Percentiles rank a stretch among this genome's conserved stretches.
Evolutionary conservation across 1,140 invertebrate genomes (phyloP).

Genomic region (Lordiphosa stackelbergi): DNA sequence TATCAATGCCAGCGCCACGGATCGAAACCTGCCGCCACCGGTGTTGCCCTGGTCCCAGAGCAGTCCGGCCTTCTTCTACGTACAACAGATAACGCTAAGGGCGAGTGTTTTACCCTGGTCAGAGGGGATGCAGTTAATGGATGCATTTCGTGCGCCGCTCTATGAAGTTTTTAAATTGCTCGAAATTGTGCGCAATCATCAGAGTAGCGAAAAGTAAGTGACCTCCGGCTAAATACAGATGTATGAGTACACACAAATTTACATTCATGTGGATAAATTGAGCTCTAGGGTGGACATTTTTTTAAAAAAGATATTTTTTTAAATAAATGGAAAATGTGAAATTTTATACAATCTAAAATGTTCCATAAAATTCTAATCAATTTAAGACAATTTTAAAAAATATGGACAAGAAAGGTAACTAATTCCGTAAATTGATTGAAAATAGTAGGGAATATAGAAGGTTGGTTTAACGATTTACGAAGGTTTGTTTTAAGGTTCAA

Average conservation of each 20-base stretch:
- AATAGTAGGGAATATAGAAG: no score
- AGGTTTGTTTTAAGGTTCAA: no score
- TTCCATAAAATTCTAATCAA: no score
- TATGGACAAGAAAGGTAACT: no score
- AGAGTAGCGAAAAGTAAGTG: conserved; percentile 85
- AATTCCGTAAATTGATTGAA: no score
- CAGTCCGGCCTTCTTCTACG: conserved; percentile 84
- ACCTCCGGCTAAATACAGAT: conserved; percentile 12
- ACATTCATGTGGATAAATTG: conserved; percentile 8
- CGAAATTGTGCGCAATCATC: conserved; percentile 90
- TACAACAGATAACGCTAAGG: conserved; percentile 88
- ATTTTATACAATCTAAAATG: no score
- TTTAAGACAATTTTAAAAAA: no score
- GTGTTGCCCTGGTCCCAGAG: conserved; percentile 79
- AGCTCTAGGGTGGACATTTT: conserved; percentile 1
- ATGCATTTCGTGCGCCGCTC: conserved; percentile 92
- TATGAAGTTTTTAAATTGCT: conserved; percentile 91
- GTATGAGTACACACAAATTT: conserved; percentile 5
- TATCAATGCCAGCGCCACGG: conserved; percentile 40
- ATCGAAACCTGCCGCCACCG: conserved; percentile 5
- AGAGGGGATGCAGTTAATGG: conserved; percentile 86
- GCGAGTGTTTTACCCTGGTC: conserved; percentile 90
- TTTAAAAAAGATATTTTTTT: no score
- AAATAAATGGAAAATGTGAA: no score
- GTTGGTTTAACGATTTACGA: no score